Percentiles rank a stretch among this genome's conserved stretches.
Evolutionary conservation across 2,888 invertebrate species (phyloP).

Genomic region (Busseola fusca): DNA sequence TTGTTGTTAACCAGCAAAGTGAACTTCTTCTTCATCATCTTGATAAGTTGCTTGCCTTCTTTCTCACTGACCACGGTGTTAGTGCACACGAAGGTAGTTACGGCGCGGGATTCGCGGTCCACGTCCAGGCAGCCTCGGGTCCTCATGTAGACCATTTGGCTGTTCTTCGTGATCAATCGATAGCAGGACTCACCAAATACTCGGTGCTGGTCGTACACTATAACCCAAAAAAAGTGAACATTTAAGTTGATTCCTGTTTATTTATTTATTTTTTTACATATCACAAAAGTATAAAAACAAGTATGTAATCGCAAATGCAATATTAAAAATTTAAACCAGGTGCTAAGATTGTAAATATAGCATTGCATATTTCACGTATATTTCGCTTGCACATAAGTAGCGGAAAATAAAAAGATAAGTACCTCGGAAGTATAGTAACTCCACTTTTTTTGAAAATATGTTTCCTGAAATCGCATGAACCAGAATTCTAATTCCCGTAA

Average conservation of each 20-base stretch:
- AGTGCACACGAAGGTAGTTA: conserved; percentile 95
- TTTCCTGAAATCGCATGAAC: too few species aligned
- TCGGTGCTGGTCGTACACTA: conserved; percentile 93
- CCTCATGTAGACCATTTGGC: conserved; percentile 94
- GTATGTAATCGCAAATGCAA: conserved; percentile 15
- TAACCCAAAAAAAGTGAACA: conserved; percentile 38
- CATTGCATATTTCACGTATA: conserved; percentile 14
- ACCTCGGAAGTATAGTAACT: too few species aligned
- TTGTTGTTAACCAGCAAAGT: conserved; percentile 86
- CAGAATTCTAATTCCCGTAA: too few species aligned
- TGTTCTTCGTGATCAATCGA: conserved; percentile 93
- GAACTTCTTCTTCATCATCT: conserved; percentile 93
- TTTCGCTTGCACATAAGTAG: background rate
- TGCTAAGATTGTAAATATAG: conserved; percentile 6
- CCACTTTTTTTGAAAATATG: too few species aligned
- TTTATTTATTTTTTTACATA: background rate
- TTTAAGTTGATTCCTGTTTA: background rate
- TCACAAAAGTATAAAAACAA: background rate
- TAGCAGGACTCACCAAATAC: conserved; percentile 95
- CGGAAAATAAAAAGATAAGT: conserved; percentile 10
- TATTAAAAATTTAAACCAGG: conserved; percentile 7
- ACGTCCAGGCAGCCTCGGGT: conserved; percentile 95
- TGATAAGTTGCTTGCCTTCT: conserved; percentile 91
- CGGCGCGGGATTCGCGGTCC: conserved; percentile 91
- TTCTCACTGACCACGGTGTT: conserved; percentile 93